Evolutionary conservation across 2,113 vertebrate species (phyloP).

Genomic region (Butastur rufipennis): DNA sequence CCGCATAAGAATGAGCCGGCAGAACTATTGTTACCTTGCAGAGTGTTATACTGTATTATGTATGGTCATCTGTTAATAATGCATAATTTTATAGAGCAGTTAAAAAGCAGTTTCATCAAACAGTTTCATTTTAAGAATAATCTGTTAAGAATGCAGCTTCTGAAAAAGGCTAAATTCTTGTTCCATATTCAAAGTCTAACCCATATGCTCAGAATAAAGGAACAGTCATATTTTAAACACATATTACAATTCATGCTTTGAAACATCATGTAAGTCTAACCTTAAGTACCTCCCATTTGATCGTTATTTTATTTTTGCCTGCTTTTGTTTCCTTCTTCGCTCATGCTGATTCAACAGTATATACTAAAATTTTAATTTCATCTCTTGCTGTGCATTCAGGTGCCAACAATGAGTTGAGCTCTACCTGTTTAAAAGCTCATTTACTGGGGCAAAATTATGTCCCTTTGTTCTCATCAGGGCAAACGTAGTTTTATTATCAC

Average conservation of each 20-base stretch:
- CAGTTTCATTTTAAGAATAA: constrained; percentile 42
- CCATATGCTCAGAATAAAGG: constrained; percentile 49
- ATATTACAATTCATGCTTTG: constrained; percentile 43
- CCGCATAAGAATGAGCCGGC: neutral
- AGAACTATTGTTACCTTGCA: constrained; percentile 13
- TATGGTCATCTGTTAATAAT: constrained; percentile 52
- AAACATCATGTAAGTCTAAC: constrained; percentile 31
- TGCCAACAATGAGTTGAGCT: constrained; percentile 6
- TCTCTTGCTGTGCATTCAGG: neutral
- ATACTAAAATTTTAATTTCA: constrained; percentile 47
- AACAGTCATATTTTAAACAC: constrained; percentile 35
- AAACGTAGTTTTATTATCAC: neutral
- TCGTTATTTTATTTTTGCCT: constrained; percentile 26
- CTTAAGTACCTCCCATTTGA: constrained; percentile 49
- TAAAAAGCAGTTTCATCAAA: constrained; percentile 44
- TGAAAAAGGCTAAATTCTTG: constrained; percentile 37
- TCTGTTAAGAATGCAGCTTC: constrained; percentile 44
- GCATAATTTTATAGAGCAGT: constrained; percentile 5
- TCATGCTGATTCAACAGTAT: neutral
- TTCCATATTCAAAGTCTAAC: constrained; percentile 56
- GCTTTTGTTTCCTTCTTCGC: constrained; percentile 24
- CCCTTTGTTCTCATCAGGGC: neutral
- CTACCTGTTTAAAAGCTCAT: neutral
- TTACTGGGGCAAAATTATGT: neutral
- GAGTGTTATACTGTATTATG: neutral